These are phyloP conservation scores for Lerista edwardsae DNA, from an alignment of 2,797 vertebrate species.

Conservation along the genomic window DNA sequence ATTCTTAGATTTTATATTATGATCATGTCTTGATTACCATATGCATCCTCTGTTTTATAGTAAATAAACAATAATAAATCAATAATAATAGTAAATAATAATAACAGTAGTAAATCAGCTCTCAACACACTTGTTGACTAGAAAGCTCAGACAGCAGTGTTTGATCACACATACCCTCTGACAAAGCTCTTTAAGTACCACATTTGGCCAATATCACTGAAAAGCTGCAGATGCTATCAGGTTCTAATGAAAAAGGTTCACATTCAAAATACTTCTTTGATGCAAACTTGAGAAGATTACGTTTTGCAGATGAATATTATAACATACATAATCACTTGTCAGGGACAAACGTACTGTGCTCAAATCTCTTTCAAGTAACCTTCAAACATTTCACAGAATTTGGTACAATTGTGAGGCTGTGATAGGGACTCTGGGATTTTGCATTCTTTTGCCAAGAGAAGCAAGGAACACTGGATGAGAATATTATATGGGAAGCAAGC, in stretches of 20 bases:
- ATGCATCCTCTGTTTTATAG: too few relatives aligned
- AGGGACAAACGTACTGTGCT: not conserved
- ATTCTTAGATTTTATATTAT: too few relatives aligned
- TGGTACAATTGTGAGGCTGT: not conserved
- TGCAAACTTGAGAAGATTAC: not conserved
- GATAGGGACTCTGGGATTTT: too few relatives aligned
- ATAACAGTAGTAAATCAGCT: too few relatives aligned
- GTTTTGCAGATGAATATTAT: not conserved
- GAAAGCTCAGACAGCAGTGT: not conserved
- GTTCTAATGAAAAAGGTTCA: not conserved
- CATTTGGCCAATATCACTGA: not conserved
- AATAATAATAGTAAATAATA: too few relatives aligned
- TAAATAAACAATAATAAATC: too few relatives aligned
- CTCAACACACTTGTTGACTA: not conserved
- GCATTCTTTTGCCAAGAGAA: not conserved
- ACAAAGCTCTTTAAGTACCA: not conserved
- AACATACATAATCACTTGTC: not conserved
- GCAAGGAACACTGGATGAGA: not conserved
- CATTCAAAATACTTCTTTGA: constrained; percentile 17
- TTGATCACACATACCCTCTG: not conserved
- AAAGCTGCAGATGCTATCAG: not conserved
- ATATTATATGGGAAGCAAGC: not conserved
- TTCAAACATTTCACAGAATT: constrained; percentile 37
- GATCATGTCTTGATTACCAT: too few relatives aligned
- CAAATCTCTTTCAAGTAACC: constrained; percentile 6